Evolutionary conservation across 1,140 invertebrate genomes (phyloP).

Genomic region (Mycetomoellerius zeteki): DNA sequence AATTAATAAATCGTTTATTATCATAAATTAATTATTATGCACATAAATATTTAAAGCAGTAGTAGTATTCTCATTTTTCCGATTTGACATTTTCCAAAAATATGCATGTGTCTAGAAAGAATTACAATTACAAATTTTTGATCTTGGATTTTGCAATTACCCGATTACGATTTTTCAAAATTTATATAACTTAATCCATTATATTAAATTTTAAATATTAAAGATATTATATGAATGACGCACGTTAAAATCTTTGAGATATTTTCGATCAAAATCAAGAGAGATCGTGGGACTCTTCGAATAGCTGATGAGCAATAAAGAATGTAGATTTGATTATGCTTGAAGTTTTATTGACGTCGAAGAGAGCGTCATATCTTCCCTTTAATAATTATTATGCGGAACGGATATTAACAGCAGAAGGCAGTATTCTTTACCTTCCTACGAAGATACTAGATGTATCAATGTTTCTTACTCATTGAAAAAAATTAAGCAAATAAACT

Average conservation of each 20-base stretch:
- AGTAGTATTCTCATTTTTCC: neutral
- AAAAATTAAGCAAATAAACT: too few relatives aligned
- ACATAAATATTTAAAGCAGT: neutral
- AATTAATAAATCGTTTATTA: neutral
- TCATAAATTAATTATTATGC: neutral
- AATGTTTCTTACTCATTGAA: too few relatives aligned
- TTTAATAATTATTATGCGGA: slow-evolving; percentile 15
- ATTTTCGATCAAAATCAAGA: neutral
- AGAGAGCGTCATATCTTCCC: neutral
- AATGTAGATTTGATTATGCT: slow-evolving; percentile 27
- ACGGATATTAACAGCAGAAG: neutral
- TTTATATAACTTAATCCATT: neutral
- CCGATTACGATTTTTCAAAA: neutral
- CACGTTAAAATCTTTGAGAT: neutral
- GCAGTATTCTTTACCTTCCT: too few relatives aligned
- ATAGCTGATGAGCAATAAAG: neutral
- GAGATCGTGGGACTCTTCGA: neutral
- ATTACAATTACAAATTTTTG: neutral
- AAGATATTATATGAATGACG: neutral
- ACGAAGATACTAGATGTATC: too few relatives aligned
- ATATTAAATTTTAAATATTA: neutral
- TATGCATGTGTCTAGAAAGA: neutral
- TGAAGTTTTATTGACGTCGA: slow-evolving; percentile 28
- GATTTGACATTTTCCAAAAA: neutral
- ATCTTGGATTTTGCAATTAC: neutral